phyloP scores from a whole-genome alignment of 2,888 invertebrate genomes.

The Allygus modestus region DNA sequence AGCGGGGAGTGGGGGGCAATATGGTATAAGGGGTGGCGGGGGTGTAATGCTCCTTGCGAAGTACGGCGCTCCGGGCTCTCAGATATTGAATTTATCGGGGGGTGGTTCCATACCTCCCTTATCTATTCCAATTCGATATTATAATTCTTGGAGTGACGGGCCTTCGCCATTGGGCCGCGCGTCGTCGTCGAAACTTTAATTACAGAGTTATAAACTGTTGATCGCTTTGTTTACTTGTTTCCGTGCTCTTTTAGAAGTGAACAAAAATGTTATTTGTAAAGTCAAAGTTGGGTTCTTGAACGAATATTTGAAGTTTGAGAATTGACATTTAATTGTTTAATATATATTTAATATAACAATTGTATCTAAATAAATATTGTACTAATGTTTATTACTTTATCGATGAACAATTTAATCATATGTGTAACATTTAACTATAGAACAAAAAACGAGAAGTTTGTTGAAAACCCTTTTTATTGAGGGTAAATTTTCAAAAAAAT shows the following conservation, averaged over 20 bases:
- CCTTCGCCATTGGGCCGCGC: not conserved
- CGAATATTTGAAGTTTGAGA: too few species aligned
- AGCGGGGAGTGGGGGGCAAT: conserved; percentile 65
- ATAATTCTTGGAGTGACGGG: conserved; percentile 46
- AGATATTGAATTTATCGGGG: conserved; percentile 70
- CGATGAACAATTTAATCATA: too few species aligned
- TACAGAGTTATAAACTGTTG: not conserved
- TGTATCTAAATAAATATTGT: too few species aligned
- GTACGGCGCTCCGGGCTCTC: conserved; percentile 60
- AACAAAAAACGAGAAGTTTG: too few species aligned
- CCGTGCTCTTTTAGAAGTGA: not conserved
- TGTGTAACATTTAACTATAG: too few species aligned
- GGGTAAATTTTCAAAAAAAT: too few species aligned
- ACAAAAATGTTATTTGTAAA: not conserved
- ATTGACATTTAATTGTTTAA: too few species aligned
- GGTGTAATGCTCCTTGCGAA: conserved; percentile 65
- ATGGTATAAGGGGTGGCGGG: conserved; percentile 67
- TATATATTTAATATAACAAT: too few species aligned
- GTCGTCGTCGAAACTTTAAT: not conserved
- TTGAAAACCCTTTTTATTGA: too few species aligned
- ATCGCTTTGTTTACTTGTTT: not conserved
- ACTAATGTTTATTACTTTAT: too few species aligned
- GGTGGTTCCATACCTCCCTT: conserved; percentile 65
- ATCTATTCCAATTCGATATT: conserved; percentile 63
- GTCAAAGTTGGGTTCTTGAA: too few species aligned